Evolutionary conservation across 2,113 vertebrate species (phyloP).

Genomic region (Tamias sibiricus): DNA sequence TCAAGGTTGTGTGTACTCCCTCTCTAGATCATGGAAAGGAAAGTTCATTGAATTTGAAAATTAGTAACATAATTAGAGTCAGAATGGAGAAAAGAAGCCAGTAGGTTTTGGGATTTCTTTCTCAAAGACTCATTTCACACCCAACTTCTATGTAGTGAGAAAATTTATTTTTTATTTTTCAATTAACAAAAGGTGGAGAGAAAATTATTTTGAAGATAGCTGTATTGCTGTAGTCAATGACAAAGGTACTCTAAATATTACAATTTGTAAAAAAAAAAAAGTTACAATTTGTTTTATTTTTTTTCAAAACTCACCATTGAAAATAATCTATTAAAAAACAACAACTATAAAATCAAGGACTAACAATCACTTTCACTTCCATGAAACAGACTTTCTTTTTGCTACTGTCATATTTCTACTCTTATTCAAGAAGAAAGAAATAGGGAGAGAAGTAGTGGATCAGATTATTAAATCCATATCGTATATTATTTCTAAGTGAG

Average conservation of each 20-base stretch:
- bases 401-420: background rate
- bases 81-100: background rate
- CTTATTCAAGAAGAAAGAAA: background rate
- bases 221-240: background rate
- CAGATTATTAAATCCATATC: conserved; percentile 57
- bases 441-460: background rate
- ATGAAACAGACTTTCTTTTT: background rate
- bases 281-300: conserved; percentile 2
- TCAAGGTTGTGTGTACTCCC: background rate
- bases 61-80: background rate
- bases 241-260: background rate
- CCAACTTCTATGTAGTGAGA: background rate
- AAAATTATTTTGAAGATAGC: background rate
- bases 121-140: background rate
- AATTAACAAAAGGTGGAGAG: background rate
- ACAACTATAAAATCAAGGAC: too few relatives aligned
- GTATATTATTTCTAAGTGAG: conserved; percentile 35
- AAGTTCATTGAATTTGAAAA: background rate
- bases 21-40: background rate
- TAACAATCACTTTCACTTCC: background rate
- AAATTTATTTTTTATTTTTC: background rate
- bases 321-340: background rate
- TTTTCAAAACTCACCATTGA: background rate
- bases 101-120: background rate
- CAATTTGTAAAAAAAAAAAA: background rate